Evolutionary conservation across 2,888 invertebrate species (phyloP).

Genomic region (Hypsopygia costalis): DNA sequence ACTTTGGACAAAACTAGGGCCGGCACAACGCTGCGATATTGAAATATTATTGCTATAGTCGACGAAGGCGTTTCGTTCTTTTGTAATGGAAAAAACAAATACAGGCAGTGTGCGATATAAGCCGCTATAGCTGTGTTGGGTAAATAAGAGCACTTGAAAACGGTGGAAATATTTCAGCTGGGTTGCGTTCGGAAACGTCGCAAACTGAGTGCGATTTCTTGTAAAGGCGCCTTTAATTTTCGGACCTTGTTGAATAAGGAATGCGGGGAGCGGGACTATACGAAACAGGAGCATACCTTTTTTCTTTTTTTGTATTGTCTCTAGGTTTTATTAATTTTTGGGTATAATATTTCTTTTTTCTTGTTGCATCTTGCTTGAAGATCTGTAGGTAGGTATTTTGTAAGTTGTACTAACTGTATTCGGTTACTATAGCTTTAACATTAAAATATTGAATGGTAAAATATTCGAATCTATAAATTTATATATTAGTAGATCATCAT

Average conservation of each 20-base stretch:
- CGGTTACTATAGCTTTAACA: too few species aligned
- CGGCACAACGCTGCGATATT: slow-evolving; percentile 60
- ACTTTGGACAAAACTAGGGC: slow-evolving; percentile 57
- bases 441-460: too few species aligned
- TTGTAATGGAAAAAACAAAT: slow-evolving; percentile 78
- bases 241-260: slow-evolving; percentile 73
- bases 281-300: slow-evolving; percentile 32
- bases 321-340: slow-evolving; percentile 8
- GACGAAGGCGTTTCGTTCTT: slow-evolving; percentile 64
- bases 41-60: slow-evolving; percentile 71
- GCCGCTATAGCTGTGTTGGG: slow-evolving; percentile 36
- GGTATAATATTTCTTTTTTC: neutral
- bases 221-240: slow-evolving; percentile 65
- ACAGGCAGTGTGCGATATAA: slow-evolving; percentile 33
- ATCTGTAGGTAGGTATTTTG: too few species aligned
- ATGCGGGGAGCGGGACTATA: slow-evolving; percentile 44
- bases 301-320: slow-evolving; percentile 13
- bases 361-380: too few species aligned
- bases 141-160: slow-evolving; percentile 67
- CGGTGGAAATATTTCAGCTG: slow-evolving; percentile 62
- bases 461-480: too few species aligned
- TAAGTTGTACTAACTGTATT: too few species aligned
- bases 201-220: slow-evolving; percentile 73
- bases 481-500: too few species aligned
- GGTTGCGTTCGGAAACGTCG: slow-evolving; percentile 37